phyloP scores from a whole-genome alignment of 2,888 invertebrate species.

The Epinotia brunnichana region DNA sequence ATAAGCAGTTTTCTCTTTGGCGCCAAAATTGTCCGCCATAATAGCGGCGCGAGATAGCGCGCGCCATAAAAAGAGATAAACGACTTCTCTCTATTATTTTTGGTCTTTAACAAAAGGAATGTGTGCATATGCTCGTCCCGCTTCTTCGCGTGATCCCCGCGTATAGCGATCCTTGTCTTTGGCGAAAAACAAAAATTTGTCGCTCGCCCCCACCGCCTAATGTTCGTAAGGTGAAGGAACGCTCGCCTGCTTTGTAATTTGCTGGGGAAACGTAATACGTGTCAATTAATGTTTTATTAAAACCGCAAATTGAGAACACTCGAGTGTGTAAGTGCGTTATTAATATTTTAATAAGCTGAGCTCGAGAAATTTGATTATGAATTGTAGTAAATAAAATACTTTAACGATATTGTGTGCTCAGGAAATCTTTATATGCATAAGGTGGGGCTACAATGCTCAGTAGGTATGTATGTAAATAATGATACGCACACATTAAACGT shows the following conservation, averaged over 20 bases:
- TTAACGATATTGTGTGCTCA: constrained; percentile 14
- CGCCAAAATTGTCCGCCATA: constrained; percentile 84
- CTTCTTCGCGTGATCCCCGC: constrained; percentile 56
- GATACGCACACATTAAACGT: neutral
- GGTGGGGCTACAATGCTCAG: constrained; percentile 9
- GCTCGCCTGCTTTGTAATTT: constrained; percentile 78
- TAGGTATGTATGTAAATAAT: neutral
- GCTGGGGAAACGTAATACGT: constrained; percentile 78
- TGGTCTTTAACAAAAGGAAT: constrained; percentile 82
- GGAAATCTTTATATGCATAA: constrained; percentile 5
- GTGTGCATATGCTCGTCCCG: constrained; percentile 80
- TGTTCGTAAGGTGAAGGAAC: constrained; percentile 73
- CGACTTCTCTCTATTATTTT: constrained; percentile 84
- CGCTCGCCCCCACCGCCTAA: constrained; percentile 76
- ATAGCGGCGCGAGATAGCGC: constrained; percentile 81
- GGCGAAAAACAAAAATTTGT: constrained; percentile 81
- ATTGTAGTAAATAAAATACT: constrained; percentile 26
- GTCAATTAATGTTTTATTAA: constrained; percentile 82
- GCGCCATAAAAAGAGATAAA: constrained; percentile 84
- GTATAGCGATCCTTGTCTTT: constrained; percentile 63
- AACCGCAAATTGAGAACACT: constrained; percentile 65
- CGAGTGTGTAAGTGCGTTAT: constrained; percentile 67
- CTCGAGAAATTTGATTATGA: constrained; percentile 48
- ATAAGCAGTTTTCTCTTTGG: constrained; percentile 83
- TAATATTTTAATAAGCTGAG: constrained; percentile 72